Conservation (phyloP, 1,140 invertebrate genomes). For the Drosophila teissieri region DNA sequence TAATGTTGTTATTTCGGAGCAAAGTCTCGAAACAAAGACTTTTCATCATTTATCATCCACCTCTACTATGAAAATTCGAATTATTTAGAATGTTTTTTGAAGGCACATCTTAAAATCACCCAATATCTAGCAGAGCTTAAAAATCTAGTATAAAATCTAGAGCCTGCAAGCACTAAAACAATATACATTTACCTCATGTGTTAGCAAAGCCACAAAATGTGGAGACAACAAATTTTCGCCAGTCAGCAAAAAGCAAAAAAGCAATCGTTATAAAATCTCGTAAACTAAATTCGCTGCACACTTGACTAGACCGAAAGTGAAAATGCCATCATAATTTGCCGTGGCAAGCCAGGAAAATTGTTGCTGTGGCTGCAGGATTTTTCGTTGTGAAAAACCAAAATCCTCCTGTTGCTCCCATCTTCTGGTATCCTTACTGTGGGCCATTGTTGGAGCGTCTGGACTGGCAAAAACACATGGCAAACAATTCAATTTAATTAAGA, state of each 20-base stretch:
- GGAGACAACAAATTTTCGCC: neutral
- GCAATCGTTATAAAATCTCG: constrained; percentile 5
- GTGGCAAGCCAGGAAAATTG: constrained; percentile 12
- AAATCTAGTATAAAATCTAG: neutral
- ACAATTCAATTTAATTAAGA: constrained; percentile 84
- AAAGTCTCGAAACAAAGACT: neutral
- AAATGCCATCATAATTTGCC: constrained; percentile 35
- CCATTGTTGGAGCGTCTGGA: constrained; percentile 55
- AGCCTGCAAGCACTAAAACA: no score
- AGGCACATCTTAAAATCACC: neutral
- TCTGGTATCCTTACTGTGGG: constrained; percentile 24
- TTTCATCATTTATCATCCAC: neutral
- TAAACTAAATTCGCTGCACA: neutral
- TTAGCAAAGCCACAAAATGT: neutral
- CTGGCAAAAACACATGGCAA: constrained; percentile 68
- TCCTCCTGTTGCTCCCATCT: constrained; percentile 11
- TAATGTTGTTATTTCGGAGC: neutral
- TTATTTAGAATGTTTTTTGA: no score
- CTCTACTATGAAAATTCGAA: neutral
- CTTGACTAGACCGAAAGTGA: constrained; percentile 1
- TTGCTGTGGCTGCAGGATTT: constrained; percentile 4
- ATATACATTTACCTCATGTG: neutral
- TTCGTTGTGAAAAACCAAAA: constrained; percentile 5
- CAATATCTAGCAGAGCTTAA: neutral
- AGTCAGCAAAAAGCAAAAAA: constrained; percentile 3